Evolutionary conservation across 2,888 invertebrate species (phyloP).

Genomic region (Drosophila gaucha): DNA sequence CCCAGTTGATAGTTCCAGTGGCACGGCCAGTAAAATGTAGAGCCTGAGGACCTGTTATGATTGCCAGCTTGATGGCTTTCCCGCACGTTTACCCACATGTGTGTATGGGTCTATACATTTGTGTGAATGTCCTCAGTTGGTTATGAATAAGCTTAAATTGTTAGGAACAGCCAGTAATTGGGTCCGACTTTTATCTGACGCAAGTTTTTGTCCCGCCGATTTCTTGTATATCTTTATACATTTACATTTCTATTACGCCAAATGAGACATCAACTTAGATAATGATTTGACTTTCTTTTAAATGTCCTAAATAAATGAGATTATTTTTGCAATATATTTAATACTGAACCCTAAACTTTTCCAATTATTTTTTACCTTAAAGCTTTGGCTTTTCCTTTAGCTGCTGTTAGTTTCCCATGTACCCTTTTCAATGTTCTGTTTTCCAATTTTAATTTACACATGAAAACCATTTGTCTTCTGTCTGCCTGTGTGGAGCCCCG

Average conservation of each 20-base stretch:
- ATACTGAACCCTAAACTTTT: neutral
- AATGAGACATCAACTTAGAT: neutral
- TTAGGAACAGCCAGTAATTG: conserved; percentile 26
- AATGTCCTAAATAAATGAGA: neutral
- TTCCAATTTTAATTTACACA: conserved; percentile 78
- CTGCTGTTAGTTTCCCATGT: conserved; percentile 16
- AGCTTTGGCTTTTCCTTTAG: neutral
- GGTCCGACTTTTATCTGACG: conserved; percentile 3
- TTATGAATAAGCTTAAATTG: conserved; percentile 61
- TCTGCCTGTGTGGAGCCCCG: conserved; percentile 29
- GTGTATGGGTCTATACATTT: neutral
- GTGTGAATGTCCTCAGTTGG: conserved; percentile 23
- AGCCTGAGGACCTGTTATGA: conserved; percentile 64
- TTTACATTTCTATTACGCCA: neutral
- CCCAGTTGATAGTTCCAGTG: conserved; percentile 7
- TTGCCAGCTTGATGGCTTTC: conserved; percentile 63
- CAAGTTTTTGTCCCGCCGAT: neutral
- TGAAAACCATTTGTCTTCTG: conserved; percentile 71
- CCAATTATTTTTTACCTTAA: neutral
- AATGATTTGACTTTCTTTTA: too few relatives aligned
- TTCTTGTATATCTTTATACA: neutral
- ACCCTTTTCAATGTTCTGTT: conserved; percentile 30
- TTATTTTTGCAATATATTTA: neutral
- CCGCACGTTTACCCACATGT: conserved; percentile 15
- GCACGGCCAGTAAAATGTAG: conserved; percentile 6